Base-by-base conservation (phyloP, 2,797 vertebrate genomes). In the Enoplosus armatus region DNA sequence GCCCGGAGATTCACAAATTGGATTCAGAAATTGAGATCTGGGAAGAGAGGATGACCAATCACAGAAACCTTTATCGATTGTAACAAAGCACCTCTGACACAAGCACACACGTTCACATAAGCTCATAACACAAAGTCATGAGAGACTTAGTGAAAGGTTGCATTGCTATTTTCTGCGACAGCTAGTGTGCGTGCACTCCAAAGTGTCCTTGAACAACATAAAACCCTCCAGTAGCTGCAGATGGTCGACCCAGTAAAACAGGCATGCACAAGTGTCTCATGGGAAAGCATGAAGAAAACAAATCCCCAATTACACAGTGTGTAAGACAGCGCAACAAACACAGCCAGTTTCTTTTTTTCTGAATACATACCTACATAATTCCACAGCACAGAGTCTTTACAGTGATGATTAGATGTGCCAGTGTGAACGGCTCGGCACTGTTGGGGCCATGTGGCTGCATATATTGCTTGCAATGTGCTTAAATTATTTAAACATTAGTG, bases 1-100 rank as follows among this genome's bases (percentile, higher is more conserved):
- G 2, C 22, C 24, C 5, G 1, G 31, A 67, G 65, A 56, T 80
- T 62, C 80, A 80, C 78, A 90, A 82, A 90, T 85, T 89, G 77
- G 67, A 84, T 88, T 76, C 63, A 82, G 80, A 77, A 84, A 77
- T 58, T 77, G 81, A 79, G 53, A 70, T 65, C 33, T 29, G 1
- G 20, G 35, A 77, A 27, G 14, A 75, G 65, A 60, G 78, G 59
- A 55, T 2, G 6, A 85, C 70, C 76, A 78, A 85, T 84, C 47
- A 48, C 53, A 79, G 66, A 78, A 78, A 72, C 24, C 72, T 51
- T 87, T 59, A 77, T 84, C 54, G 35, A 29, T 20, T 64, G 41
- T 77, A 77, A 82, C 79, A 73, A 84, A 83, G 58, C 60, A 26
- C 51, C 14, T 29, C 63, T 56, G 69, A 77, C 11, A 4, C n/a